Percentiles rank a stretch among this genome's conserved stretches.
Conservation (phyloP, 1,140 invertebrate genomes). For the Diabrotica virgifera region DNA sequence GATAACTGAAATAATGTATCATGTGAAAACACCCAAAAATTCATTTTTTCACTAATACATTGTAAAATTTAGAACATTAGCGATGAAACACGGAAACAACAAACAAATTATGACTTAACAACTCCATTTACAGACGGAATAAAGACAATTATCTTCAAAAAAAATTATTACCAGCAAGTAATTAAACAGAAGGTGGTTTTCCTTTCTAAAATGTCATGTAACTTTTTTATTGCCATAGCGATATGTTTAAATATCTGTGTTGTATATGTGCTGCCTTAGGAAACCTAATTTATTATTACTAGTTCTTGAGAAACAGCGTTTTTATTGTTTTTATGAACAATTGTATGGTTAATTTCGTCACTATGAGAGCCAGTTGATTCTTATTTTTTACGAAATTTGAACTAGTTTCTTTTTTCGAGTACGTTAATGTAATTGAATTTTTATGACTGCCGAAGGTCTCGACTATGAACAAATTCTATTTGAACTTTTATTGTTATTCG, state of each 20-base stretch:
- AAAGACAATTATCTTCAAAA: not conserved
- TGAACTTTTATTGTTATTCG: not conserved
- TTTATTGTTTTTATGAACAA: constrained; percentile 25
- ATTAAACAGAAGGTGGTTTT: not conserved
- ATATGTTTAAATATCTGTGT: constrained; percentile 15
- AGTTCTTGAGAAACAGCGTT: constrained; percentile 13
- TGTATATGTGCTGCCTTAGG: constrained; percentile 14
- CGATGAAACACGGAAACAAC: too few species aligned
- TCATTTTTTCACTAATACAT: too few species aligned
- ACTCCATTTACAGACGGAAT: too few species aligned
- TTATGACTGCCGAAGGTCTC: not conserved
- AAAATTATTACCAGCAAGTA: not conserved
- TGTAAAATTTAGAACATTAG: too few species aligned
- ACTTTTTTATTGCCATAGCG: constrained; percentile 12
- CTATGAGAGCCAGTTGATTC: constrained; percentile 15
- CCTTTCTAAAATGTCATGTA: constrained; percentile 11
- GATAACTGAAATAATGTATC: too few species aligned
- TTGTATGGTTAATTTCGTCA: constrained; percentile 19
- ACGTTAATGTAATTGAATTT: not conserved
- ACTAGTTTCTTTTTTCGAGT: constrained; percentile 13
- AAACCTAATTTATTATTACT: constrained; percentile 19
- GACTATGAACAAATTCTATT: not conserved
- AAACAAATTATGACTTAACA: too few species aligned
- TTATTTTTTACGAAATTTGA: constrained; percentile 18
- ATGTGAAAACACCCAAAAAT: too few species aligned